Evolutionary conservation across 2,797 vertebrate genomes (phyloP).

Genomic region (Tragopan temminckii): DNA sequence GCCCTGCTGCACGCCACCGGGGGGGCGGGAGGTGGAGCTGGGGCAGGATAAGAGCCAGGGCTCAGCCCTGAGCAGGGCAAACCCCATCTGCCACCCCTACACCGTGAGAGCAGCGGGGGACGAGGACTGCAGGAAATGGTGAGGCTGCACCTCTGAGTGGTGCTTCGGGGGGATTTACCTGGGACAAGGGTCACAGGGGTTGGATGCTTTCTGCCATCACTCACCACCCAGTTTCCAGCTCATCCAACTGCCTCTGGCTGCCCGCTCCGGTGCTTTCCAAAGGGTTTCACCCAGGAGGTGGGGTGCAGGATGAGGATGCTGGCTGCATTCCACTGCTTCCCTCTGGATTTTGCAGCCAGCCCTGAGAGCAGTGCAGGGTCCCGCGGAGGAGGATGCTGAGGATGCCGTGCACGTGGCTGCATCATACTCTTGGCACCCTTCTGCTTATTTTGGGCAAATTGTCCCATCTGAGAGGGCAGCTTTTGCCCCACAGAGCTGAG

Average conservation of each 20-base stretch:
- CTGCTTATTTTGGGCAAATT: neutral
- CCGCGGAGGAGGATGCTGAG: neutral
- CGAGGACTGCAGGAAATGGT: constrained; percentile 39
- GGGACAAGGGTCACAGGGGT: neutral
- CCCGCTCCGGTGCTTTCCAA: rapidly evolving
- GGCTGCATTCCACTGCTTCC: neutral
- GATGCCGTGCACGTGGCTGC: rapidly evolving
- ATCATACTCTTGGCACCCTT: neutral
- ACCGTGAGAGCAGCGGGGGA: neutral
- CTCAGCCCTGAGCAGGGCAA: neutral
- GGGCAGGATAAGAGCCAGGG: constrained; percentile 24
- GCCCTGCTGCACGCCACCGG: rapidly evolving
- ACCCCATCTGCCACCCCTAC: neutral
- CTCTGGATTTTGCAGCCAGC: neutral
- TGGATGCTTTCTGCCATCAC: neutral
- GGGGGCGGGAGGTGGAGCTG: constrained; percentile 30
- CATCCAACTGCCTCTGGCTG: neutral
- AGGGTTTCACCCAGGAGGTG: neutral
- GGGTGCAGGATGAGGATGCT: neutral
- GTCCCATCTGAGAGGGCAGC: neutral
- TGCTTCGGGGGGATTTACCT: neutral
- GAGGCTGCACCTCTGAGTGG: neutral
- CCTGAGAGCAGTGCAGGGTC: neutral
- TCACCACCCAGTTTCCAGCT: neutral
- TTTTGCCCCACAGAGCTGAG: neutral